Conservation (phyloP, 2,113 vertebrate species). For the Corvus cornix region DNA sequence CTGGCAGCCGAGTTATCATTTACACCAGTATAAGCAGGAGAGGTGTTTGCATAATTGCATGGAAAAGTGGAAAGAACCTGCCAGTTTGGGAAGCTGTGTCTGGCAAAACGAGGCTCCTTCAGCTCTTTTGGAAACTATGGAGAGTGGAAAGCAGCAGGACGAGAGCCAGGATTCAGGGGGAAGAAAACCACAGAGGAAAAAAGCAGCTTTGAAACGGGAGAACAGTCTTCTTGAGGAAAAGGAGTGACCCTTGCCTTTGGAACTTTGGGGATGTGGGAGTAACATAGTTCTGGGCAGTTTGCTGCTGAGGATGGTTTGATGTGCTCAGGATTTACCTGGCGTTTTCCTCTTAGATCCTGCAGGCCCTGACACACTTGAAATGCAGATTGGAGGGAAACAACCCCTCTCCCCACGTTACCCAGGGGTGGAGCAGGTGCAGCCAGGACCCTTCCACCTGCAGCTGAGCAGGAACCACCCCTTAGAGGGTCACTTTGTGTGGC, state of each 20-base stretch:
- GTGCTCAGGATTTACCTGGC: neutral
- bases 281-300: neutral
- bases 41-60: neutral
- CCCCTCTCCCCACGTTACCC: neutral
- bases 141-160: neutral
- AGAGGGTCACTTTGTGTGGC: accelerated
- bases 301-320: neutral
- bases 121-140: neutral
- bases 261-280: neutral
- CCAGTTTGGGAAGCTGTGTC: neutral
- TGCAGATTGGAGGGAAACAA: neutral
- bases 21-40: neutral
- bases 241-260: neutral
- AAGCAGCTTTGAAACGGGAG: neutral
- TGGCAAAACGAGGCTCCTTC: constrained; percentile 1
- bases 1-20: neutral
- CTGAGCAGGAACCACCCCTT: neutral
- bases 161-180: neutral
- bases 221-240: neutral
- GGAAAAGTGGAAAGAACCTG: constrained; percentile 20
- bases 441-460: neutral
- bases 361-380: neutral
- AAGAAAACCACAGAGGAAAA: neutral
- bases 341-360: neutral
- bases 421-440: neutral